These are phyloP conservation scores for Prunella fulvescens DNA, from an alignment of 2,113 vertebrate genomes.

Conservation along the genomic window DNA sequence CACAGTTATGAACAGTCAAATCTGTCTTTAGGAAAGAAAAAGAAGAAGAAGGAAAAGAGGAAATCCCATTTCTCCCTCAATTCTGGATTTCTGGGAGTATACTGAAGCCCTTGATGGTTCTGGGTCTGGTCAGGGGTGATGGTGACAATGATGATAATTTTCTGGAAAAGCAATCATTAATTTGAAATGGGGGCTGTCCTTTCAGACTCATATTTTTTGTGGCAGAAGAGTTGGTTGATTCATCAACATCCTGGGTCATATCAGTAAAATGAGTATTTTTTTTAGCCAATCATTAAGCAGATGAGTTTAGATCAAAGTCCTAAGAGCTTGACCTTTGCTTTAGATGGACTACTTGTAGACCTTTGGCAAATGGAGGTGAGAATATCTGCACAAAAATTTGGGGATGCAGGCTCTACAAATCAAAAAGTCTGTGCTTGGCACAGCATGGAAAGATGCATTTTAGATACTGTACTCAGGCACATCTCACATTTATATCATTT, in stretches of 20 bases:
- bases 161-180: not conserved
- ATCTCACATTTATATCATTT: not conserved
- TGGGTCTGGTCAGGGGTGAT: not conserved
- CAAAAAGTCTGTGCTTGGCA: not conserved
- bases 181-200: not conserved
- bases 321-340: not conserved
- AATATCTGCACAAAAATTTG: not conserved
- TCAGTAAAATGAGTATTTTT: not conserved
- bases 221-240: not conserved
- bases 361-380: not conserved
- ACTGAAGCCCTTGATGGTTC: not conserved
- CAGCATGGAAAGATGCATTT: not conserved
- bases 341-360: not conserved
- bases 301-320: not conserved
- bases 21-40: not conserved
- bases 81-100: not conserved
- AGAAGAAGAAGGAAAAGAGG: not conserved
- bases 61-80: not conserved
- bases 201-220: not conserved
- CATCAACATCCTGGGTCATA: not conserved
- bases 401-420: not conserved
- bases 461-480: not conserved
- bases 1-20: not conserved
- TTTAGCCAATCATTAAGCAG: not conserved
- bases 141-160: not conserved